phyloP scores from a whole-genome alignment of 2,113 vertebrate genomes.

The Anoura caudifer region DNA sequence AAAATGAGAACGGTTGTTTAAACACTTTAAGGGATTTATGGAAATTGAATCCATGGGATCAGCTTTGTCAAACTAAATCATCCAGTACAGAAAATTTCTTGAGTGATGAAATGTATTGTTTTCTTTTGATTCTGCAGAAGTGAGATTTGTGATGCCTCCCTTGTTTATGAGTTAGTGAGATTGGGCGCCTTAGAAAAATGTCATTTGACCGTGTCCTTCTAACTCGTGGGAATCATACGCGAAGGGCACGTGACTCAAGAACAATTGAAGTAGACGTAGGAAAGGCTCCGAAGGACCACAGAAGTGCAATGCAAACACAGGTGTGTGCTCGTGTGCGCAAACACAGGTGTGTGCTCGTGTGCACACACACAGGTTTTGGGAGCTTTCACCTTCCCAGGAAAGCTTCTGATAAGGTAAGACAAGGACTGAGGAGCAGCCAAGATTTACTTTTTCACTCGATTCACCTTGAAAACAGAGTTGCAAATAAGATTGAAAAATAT shows the following conservation, averaged over 20 bases:
- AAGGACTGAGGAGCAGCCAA: neutral
- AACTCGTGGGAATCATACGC: neutral
- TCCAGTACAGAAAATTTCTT: neutral
- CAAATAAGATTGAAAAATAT: neutral
- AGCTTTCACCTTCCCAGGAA: neutral
- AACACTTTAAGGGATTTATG: constrained; percentile 74
- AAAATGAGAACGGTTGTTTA: constrained; percentile 68
- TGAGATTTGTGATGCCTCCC: neutral
- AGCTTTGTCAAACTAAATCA: constrained; percentile 64
- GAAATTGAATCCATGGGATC: constrained; percentile 67
- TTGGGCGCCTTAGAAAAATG: neutral
- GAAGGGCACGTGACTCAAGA: neutral
- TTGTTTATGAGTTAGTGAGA: neutral
- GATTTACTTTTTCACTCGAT: neutral
- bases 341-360: neutral
- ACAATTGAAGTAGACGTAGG: neutral
- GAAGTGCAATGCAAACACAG: neutral
- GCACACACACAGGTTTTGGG: neutral
- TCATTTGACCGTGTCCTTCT: neutral
- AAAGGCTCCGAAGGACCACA: neutral
- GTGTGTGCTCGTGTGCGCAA: fast-evolving
- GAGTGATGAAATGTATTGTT: neutral
- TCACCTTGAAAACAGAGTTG: neutral
- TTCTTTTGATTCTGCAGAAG: neutral
- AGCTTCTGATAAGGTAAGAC: neutral